These are phyloP conservation scores for Cheilosia variabilis DNA, from an alignment of 2,888 invertebrate species.

Conservation along the genomic window DNA sequence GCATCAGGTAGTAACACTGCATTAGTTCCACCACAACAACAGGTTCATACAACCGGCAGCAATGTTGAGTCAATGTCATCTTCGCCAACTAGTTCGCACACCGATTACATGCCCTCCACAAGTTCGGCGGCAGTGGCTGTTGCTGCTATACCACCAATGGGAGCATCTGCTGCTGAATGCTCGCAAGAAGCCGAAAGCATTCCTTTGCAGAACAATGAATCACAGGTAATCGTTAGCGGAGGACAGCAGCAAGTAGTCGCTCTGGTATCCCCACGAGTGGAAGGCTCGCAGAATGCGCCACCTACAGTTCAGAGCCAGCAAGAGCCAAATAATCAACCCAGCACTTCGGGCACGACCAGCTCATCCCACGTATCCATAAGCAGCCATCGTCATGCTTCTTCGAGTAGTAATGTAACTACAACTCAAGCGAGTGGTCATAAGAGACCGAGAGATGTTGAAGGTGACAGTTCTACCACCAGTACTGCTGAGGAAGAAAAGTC, in stretches of 20 bases:
- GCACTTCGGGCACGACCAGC: conserved; percentile 82
- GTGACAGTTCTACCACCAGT: conserved; percentile 84
- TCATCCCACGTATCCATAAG: conserved; percentile 83
- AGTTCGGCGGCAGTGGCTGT: conserved; percentile 87
- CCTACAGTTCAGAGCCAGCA: conserved; percentile 80
- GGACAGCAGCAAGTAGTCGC: conserved; percentile 88
- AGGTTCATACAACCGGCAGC: conserved; percentile 85
- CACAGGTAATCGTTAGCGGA: conserved; percentile 81
- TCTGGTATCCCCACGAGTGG: conserved; percentile 89
- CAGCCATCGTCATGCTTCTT: conserved; percentile 84
- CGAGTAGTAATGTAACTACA: conserved; percentile 88
- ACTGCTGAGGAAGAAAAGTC: conserved; percentile 84
- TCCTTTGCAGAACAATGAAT: conserved; percentile 81
- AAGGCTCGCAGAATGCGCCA: conserved; percentile 84
- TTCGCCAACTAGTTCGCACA: conserved; percentile 90
- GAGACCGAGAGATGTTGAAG: conserved; percentile 86
- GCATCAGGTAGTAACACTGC: conserved; percentile 84
- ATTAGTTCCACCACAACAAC: conserved; percentile 87
- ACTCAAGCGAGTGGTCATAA: conserved; percentile 86
- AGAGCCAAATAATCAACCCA: conserved; percentile 82
- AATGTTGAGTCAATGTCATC: conserved; percentile 86
- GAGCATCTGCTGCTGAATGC: conserved; percentile 83
- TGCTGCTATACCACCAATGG: conserved; percentile 88
- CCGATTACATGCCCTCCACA: conserved; percentile 94
- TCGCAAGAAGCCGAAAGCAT: conserved; percentile 84